Conservation (phyloP, 2,888 invertebrate species). For the Acronicta alni region DNA sequence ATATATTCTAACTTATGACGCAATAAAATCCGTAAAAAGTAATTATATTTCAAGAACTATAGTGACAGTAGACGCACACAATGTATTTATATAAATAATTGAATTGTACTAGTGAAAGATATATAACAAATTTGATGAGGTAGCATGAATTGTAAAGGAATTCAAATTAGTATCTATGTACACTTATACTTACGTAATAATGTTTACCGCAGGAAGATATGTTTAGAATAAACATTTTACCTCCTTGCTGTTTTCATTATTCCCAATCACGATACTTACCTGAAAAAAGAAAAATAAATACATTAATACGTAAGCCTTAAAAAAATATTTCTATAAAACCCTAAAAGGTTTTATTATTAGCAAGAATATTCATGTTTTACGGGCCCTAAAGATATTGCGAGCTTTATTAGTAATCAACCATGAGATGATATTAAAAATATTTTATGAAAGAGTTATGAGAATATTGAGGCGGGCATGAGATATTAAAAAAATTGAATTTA, state of each 20-base stretch:
- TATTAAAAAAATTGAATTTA: too few species aligned
- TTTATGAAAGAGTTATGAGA: too few species aligned
- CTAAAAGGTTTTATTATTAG: constrained; percentile 17
- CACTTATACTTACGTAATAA: constrained; percentile 29
- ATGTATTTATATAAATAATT: too few species aligned
- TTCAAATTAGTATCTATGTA: neutral
- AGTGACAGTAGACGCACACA: too few species aligned
- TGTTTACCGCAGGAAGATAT: constrained; percentile 6
- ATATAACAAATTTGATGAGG: too few species aligned
- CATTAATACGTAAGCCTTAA: constrained; percentile 19
- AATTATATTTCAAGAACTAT: too few species aligned
- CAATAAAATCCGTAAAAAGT: too few species aligned
- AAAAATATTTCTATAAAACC: constrained; percentile 11
- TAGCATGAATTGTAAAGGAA: too few species aligned
- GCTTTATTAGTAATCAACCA: neutral
- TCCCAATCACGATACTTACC: constrained; percentile 66
- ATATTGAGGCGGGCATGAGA: too few species aligned
- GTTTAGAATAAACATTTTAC: constrained; percentile 26
- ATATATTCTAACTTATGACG: too few species aligned
- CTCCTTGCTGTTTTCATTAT: constrained; percentile 19
- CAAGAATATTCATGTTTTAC: constrained; percentile 16
- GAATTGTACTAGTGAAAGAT: too few species aligned
- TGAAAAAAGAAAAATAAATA: constrained; percentile 58
- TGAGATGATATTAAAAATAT: neutral
- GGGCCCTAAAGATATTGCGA: constrained; percentile 6